phyloP scores from a whole-genome alignment of 2,888 invertebrate species.

The Melikaiella ostensackeni region DNA sequence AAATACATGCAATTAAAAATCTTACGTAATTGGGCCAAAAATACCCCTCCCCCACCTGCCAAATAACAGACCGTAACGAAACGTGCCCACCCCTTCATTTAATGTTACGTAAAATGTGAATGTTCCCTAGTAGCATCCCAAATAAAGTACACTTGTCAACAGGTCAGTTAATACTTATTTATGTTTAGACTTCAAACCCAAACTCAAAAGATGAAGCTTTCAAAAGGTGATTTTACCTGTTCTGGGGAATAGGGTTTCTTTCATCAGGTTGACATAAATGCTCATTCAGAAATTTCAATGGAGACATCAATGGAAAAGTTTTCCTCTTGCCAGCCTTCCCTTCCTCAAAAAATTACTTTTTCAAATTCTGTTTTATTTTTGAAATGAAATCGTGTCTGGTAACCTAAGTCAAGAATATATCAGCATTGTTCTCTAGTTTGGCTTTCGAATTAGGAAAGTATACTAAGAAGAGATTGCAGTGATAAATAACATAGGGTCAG shows the following conservation, averaged over 20 bases:
- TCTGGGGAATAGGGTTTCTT: background rate
- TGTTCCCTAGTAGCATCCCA: no score
- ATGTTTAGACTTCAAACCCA: background rate
- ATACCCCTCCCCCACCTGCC: no score
- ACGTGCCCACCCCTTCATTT: no score
- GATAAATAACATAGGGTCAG: background rate
- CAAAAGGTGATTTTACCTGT: background rate
- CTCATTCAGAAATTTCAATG: background rate
- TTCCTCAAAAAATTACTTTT: background rate
- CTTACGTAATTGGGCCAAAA: no score
- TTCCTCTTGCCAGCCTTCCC: background rate
- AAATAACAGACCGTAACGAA: no score
- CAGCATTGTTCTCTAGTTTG: no score
- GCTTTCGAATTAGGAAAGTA: no score
- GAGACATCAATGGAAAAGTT: background rate
- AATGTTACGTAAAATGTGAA: no score
- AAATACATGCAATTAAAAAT: no score
- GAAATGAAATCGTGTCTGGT: no score
- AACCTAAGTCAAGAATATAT: no score
- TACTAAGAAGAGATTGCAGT: background rate
- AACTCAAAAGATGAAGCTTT: background rate
- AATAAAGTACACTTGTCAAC: background rate
- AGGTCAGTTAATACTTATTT: background rate
- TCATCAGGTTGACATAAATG: background rate
- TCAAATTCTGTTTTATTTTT: background rate